Conservation (phyloP, 2,113 vertebrate species). For the Crocuta crocuta region DNA sequence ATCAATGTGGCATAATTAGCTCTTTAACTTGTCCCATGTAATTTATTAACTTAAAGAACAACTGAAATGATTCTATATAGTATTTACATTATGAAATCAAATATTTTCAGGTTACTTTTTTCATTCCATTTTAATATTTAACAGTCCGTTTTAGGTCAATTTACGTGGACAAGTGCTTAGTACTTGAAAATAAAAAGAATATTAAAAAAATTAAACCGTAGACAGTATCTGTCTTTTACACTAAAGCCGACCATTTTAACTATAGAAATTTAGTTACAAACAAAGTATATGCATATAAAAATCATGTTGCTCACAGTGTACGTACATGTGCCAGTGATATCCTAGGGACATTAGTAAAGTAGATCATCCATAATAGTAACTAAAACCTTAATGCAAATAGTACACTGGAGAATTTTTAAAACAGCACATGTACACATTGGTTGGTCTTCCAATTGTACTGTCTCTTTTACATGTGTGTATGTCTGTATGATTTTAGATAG, state of each 20-base stretch:
- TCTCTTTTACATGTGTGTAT: constrained; percentile 65
- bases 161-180: background rate
- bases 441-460: constrained; percentile 62
- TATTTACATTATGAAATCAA: background rate
- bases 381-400: constrained; percentile 41
- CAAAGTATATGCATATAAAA: background rate
- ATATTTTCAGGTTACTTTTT: background rate
- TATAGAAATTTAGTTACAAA: background rate
- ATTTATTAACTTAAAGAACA: background rate
- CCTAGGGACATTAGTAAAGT: constrained; percentile 56
- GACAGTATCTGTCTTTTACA: background rate
- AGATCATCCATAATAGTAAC: constrained; percentile 28
- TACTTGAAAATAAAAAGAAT: background rate
- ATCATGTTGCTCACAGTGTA: background rate
- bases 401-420: constrained; percentile 53
- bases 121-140: background rate
- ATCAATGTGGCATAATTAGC: background rate
- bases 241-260: background rate
- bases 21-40: background rate
- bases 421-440: constrained; percentile 47
- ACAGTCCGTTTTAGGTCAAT: background rate
- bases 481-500: constrained; percentile 61
- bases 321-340: background rate
- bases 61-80: background rate
- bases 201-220: background rate